Percentiles rank a stretch among this genome's conserved stretches.
Conservation (phyloP, 2,113 vertebrate genomes). For the Neopipo cinnamomea region DNA sequence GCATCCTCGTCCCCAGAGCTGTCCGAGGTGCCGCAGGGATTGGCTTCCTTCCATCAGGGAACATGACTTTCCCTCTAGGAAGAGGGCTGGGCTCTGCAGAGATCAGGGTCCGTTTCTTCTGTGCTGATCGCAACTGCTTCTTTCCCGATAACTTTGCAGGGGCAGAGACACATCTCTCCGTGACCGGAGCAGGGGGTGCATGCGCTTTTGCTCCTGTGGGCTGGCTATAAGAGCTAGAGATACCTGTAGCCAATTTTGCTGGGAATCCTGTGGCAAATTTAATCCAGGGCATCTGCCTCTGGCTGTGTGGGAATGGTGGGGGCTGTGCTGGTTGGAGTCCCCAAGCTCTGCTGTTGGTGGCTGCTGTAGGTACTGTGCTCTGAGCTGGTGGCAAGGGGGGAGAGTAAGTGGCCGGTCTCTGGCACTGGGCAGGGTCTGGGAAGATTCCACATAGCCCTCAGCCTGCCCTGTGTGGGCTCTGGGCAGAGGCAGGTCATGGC, state of each 20-base stretch:
- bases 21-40: not conserved
- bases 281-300: not conserved
- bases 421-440: not conserved
- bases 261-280: rapidly evolving
- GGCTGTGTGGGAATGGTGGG: not conserved
- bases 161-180: not conserved
- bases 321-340: not conserved
- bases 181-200: rapidly evolving
- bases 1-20: not conserved
- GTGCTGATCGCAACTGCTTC: not conserved
- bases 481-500: not conserved
- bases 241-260: rapidly evolving
- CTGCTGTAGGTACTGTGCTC: not conserved
- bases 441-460: not conserved
- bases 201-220: not conserved
- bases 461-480: not conserved
- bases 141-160: not conserved
- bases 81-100: not conserved
- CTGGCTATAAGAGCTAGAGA: not conserved
- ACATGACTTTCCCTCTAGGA: not conserved
- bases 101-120: not conserved
- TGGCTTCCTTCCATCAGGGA: not conserved
- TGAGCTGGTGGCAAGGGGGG: not conserved
- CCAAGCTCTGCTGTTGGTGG: not conserved
- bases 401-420: not conserved